Conservation (phyloP, 1,140 invertebrate genomes). For the Macrotrachela quadricornifera region DNA sequence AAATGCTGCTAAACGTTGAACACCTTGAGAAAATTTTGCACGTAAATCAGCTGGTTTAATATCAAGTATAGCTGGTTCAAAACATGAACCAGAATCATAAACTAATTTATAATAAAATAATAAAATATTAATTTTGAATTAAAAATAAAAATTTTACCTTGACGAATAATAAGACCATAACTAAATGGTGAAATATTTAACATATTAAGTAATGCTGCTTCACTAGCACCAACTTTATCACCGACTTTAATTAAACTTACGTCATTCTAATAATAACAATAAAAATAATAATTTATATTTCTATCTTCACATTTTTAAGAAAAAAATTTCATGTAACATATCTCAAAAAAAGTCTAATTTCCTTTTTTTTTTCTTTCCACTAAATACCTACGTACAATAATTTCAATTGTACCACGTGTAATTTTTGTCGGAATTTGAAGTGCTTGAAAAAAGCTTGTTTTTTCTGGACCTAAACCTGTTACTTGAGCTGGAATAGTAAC, state of each 20-base stretch:
- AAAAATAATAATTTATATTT: too few relatives aligned
- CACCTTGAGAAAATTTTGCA: slow-evolving; percentile 67
- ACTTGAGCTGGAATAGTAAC: slow-evolving; percentile 91
- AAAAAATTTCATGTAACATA: too few relatives aligned
- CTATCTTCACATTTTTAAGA: too few relatives aligned
- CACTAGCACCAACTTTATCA: slow-evolving; percentile 89
- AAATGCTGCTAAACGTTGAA: slow-evolving; percentile 72
- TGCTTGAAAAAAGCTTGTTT: slow-evolving; percentile 99
- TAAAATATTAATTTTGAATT: background rate
- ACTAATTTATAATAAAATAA: slow-evolving; percentile 38
- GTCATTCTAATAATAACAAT: slow-evolving; percentile 47
- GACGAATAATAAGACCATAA: slow-evolving; percentile 72
- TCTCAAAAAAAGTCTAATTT: too few relatives aligned
- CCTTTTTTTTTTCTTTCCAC: background rate
- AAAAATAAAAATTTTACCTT: slow-evolving; percentile 29
- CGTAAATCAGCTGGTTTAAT: slow-evolving; percentile 87
- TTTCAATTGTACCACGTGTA: slow-evolving; percentile 99
- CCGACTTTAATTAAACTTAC: slow-evolving; percentile 77
- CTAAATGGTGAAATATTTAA: slow-evolving; percentile 98
- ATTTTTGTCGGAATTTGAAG: slow-evolving; percentile 97
- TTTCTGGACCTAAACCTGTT: slow-evolving; percentile 92
- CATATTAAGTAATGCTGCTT: slow-evolving; percentile 96
- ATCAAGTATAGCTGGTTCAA: slow-evolving; percentile 83
- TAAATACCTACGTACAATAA: slow-evolving; percentile 46
- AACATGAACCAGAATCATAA: slow-evolving; percentile 93